Evolutionary conservation across 2,888 invertebrate species (phyloP), one percentile per base, ranked within the genome.

Genomic region (Cremastinae sp.): DNA sequence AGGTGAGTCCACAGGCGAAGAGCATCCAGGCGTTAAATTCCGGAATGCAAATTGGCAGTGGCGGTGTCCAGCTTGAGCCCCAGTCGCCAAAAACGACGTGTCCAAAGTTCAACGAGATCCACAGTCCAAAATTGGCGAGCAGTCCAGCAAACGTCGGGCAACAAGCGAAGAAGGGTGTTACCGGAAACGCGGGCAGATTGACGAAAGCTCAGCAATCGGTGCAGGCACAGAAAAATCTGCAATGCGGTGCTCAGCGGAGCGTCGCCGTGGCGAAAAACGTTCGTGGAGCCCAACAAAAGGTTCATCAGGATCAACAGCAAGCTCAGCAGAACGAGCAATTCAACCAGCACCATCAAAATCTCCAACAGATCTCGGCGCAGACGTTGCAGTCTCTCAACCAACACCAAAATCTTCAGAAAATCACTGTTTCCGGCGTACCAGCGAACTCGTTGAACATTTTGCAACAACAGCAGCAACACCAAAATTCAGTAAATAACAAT

Each of bases 261-360:
- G 83, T 85, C 20, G 84, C 85, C 18, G 61, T 85, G 16, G 80
- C 84, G 14, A 88, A 88, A 64, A 85, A 79, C 73, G 84, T 81
- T 74, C 83, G 83, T 54, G 84, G 79, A 68, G 70, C 84, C 14
- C 83, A 84, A 8, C 83, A 84, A 38, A 80, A 82, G 28, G 83
- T 73, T 62, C 82, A 83, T 43, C 84, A 84, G 51, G 86, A 86
- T 34, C 76, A 80, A 43, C 66, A 72, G 1, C 36, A 72, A 34
- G 62, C 72, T 28, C 28, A 28, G 9, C 54, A 51, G 34, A 80
- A 68, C 58, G 80, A 80, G 14, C 77, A 76, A 47, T 73, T 87
- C 5, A 87, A 85, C 75, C 89, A 88, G 74, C 87, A 86, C 62
- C 88, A 88, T 68, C 88, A 86, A 69, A 88, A 86, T 80, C 82